These are phyloP conservation scores for Lophotriccus pileatus DNA, from an alignment of 2,797 vertebrate genomes.

Conservation along the genomic window DNA sequence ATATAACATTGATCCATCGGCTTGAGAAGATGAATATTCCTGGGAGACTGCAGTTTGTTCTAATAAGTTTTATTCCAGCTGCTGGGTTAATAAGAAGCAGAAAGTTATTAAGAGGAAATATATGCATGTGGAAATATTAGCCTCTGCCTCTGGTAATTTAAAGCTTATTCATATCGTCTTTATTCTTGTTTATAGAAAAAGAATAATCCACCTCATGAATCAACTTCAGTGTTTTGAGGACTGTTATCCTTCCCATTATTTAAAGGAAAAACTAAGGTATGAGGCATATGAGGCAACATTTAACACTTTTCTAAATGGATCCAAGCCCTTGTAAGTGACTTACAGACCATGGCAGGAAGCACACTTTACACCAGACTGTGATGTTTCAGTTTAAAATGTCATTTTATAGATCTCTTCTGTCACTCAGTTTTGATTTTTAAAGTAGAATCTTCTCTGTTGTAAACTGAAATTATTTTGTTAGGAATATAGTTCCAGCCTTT, in stretches of 20 bases:
- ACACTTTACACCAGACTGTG: background rate
- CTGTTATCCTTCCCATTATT: background rate
- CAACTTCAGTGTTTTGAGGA: background rate
- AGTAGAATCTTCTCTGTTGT: background rate
- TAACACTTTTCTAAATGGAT: background rate
- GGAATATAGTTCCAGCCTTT: background rate
- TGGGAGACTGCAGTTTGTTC: background rate
- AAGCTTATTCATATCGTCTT: background rate
- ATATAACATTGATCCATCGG: background rate
- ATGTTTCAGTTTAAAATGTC: background rate
- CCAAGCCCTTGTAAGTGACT: background rate
- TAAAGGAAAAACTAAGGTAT: background rate
- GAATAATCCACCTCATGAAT: background rate
- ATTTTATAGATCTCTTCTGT: background rate
- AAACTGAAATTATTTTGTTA: background rate
- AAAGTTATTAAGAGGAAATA: background rate
- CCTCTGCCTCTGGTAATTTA: background rate
- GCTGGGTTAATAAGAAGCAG: background rate
- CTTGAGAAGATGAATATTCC: constrained; percentile 3
- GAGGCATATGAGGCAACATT: background rate
- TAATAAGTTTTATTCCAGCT: constrained; percentile 15
- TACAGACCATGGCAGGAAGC: background rate
- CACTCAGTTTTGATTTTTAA: background rate
- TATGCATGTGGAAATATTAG: background rate
- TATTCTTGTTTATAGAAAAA: background rate